Percentiles rank a stretch among this genome's conserved stretches.
These are phyloP conservation scores for Odontomachus brunneus DNA, from an alignment of 1,140 invertebrate species.

Conservation along the genomic window DNA sequence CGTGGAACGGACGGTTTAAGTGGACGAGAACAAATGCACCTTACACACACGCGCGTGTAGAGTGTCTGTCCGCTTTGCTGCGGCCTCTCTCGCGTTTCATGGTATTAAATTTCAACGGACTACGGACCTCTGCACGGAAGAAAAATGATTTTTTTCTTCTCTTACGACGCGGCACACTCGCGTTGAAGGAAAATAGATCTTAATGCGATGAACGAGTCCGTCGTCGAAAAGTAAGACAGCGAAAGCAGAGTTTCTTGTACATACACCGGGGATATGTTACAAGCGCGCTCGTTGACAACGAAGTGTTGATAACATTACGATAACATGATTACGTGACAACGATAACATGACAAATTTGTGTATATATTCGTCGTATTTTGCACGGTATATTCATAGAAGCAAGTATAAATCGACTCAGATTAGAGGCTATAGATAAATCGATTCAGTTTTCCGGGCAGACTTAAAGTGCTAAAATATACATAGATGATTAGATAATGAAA, in stretches of 20 bases:
- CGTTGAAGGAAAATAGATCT: not conserved
- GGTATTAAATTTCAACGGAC: not conserved
- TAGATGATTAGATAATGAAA: constrained; percentile 43
- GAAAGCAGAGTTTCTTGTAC: no score
- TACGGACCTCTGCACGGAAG: not conserved
- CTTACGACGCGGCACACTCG: not conserved
- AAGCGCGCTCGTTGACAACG: no score
- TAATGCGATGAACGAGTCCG: not conserved
- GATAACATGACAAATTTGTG: no score
- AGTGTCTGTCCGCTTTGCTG: not conserved
- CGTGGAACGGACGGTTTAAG: not conserved
- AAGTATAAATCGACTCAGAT: not conserved
- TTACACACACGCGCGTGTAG: not conserved
- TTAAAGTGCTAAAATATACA: constrained; percentile 46
- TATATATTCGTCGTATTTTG: no score
- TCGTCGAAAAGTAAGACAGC: not conserved
- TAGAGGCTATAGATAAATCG: constrained; percentile 21
- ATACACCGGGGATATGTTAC: no score
- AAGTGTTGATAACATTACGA: no score
- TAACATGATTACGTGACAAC: no score
- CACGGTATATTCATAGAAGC: no score
- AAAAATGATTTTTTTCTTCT: not conserved
- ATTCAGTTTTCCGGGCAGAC: constrained; percentile 30
- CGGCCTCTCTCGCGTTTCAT: no score
- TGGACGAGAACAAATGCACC: not conserved